Evolutionary conservation across 2,888 invertebrate genomes (phyloP).

Genomic region (Xylophagus ater): DNA sequence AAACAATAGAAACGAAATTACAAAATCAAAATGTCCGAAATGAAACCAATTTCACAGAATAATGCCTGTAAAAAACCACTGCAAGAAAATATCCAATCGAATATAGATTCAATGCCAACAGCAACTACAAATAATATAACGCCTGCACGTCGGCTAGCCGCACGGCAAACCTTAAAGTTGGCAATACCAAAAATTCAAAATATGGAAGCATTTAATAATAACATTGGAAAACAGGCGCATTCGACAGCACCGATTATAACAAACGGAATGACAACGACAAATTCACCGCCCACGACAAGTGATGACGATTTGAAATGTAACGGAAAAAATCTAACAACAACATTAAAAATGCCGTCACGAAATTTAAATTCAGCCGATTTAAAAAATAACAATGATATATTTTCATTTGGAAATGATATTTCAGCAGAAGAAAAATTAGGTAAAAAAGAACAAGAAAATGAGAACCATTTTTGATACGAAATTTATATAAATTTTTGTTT

Average conservation of each 20-base stretch:
- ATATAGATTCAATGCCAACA: not conserved
- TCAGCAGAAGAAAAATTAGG: conserved; percentile 28
- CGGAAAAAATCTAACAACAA: not conserved
- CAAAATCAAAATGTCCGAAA: conserved; percentile 10
- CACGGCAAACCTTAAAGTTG: conserved; percentile 34
- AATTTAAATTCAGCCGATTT: conserved; percentile 31
- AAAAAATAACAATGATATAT: conserved; percentile 33
- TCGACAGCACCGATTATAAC: conserved; percentile 2
- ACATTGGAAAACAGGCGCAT: not conserved
- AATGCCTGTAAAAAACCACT: conserved; percentile 8
- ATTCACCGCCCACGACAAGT: not conserved
- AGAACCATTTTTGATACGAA: not conserved
- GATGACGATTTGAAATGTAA: not conserved
- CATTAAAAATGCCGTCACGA: not conserved
- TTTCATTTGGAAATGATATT: conserved; percentile 33
- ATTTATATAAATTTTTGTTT: no score
- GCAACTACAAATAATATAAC: conserved; percentile 28
- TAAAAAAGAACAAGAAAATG: conserved; percentile 13
- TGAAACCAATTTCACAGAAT: conserved; percentile 4
- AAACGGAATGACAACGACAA: conserved; percentile 4
- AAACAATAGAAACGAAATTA: not conserved
- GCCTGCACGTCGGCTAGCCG: conserved; percentile 39
- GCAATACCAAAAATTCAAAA: conserved; percentile 36
- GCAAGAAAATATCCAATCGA: conserved; percentile 2
- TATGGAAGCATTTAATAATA: conserved; percentile 11